phyloP scores from a whole-genome alignment of 2,113 vertebrate species.

The Hyperoodon ampullatus region DNA sequence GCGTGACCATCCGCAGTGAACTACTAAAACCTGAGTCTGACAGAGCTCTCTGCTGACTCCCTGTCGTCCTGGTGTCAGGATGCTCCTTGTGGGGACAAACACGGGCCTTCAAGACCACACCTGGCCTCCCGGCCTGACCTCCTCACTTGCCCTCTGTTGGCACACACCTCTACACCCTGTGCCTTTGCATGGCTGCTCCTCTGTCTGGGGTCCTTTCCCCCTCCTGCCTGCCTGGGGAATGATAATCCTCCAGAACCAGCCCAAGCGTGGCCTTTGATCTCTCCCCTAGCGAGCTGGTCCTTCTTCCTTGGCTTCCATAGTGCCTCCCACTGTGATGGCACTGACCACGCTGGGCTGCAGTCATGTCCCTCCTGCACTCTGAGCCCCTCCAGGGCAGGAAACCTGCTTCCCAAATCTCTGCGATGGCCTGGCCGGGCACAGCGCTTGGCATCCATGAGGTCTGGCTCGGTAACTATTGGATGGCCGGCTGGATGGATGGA shows the following conservation, averaged over 20 bases:
- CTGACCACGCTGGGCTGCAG: background rate
- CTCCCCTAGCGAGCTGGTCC: background rate
- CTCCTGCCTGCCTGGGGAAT: background rate
- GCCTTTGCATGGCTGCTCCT: background rate
- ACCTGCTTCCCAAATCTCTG: background rate
- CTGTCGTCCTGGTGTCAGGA: fast-evolving
- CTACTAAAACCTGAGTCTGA: background rate
- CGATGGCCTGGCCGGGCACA: no score
- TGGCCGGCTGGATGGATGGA: background rate
- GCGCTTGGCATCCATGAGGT: background rate
- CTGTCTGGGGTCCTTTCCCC: background rate
- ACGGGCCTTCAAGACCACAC: no score
- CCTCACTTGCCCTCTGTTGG: background rate
- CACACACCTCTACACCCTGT: background rate
- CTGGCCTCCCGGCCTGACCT: no score
- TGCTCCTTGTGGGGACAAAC: background rate
- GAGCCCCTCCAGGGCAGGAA: background rate
- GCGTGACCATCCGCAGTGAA: fast-evolving
- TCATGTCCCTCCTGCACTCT: background rate
- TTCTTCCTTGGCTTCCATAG: background rate
- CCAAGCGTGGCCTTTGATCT: background rate
- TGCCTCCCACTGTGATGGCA: no score
- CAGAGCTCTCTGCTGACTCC: background rate
- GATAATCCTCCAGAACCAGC: background rate
- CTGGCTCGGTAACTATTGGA: background rate